Evolutionary conservation across 2,888 invertebrate species (phyloP).

Genomic region (Apocheima hispidaria): DNA sequence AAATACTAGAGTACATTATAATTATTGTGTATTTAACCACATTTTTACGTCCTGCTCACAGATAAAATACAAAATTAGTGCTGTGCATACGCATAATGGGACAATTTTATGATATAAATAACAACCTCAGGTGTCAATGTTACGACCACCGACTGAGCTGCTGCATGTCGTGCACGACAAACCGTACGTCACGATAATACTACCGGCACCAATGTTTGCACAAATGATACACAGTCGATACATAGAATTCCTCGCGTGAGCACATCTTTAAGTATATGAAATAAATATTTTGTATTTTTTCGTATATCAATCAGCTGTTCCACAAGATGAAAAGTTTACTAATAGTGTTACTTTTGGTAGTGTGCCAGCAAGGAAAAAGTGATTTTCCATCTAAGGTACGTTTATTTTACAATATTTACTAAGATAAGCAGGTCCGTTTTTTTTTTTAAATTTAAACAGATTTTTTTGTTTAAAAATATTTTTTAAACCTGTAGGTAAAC

Average conservation of each 20-base stretch:
- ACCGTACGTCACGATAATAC: background rate
- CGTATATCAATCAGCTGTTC: conserved; percentile 30
- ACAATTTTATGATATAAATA: background rate
- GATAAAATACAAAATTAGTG: background rate
- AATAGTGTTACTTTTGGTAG: conserved; percentile 46
- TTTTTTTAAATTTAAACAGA: no score
- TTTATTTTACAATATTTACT: no score
- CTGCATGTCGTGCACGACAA: background rate
- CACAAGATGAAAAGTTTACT: conserved; percentile 47
- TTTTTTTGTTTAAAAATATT: no score
- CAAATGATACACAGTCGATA: conserved; percentile 37
- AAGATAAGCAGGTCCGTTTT: no score
- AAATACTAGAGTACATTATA: no score
- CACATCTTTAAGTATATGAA: conserved; percentile 20
- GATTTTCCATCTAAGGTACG: conserved; percentile 52
- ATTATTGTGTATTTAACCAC: no score
- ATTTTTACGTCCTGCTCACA: background rate
- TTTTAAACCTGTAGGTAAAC: no score
- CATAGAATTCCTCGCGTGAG: conserved; percentile 33
- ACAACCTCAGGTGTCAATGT: background rate
- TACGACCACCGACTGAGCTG: background rate
- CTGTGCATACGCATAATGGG: background rate
- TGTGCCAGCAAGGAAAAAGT: conserved; percentile 36
- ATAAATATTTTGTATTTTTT: background rate
- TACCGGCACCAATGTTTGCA: conserved; percentile 35